Base-by-base conservation (phyloP, 2,888 invertebrate species). In the Bellardia pandia region DNA sequence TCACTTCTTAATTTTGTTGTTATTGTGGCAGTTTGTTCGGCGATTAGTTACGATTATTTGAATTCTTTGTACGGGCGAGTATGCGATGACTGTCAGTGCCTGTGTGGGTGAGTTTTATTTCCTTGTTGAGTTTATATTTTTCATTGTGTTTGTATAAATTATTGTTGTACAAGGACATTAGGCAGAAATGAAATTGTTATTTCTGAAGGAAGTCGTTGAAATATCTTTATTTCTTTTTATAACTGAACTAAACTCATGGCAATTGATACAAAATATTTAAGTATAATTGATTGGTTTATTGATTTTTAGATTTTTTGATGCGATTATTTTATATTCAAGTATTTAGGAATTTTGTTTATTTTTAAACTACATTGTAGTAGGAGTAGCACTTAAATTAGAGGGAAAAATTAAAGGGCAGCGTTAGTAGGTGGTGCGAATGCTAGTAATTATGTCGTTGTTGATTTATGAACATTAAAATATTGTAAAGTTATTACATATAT, bases 281-380 rank as follows among this genome's bases (percentile, higher is more conserved):
- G 58, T 9, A n/a, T 74, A 62, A 75, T 75, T 75, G 74, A 48
- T 51, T 62, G 37, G 37, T 64, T 62, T 62, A 75, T 75, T 75
- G 40, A 74, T 74, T 74, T 58, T 14, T 45, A 30, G 14, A 74
- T 74, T 75, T 74, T 6, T 30, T 9, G 3, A 23, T 6, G 42
- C 4, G 42, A 37, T 56, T 71, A n/a, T 37, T 66, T 9, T 14
- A 51, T 69, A 40, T 62, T n/a, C 9, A 23, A 45, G 42, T n/a
- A 62, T 40, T 62, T 5, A 33, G 33, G 60, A 60, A 33, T 40
- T 42, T 64, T n/a, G 16, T 64, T 40, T 42, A 16, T 33, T 58
- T 30, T 58, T 30, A 30, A 23, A 58, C 58, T 2, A 30, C 23
- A 30, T 30, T 3, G 3, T 11, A 45, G 45, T 37, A 37, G 6